Conservation (phyloP, 2,113 vertebrate genomes). For the Gulo gulo region DNA sequence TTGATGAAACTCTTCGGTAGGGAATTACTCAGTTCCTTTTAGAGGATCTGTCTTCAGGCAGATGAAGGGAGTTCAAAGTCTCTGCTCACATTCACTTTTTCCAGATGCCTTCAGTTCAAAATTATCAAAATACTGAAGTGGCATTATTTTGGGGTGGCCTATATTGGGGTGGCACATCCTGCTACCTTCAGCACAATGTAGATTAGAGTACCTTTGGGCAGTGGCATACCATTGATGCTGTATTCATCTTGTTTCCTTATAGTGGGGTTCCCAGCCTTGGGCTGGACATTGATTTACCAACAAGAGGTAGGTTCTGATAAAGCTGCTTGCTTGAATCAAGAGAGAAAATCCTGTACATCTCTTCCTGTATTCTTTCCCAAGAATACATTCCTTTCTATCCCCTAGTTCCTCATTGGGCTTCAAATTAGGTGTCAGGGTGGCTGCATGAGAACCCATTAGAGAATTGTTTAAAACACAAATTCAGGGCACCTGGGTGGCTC, state of each 20-base stretch:
- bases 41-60: not conserved
- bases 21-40: not conserved
- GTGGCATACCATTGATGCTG: not conserved
- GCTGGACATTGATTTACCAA: not conserved
- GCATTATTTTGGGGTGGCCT: not conserved
- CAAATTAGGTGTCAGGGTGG: not conserved
- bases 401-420: not conserved
- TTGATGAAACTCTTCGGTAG: not conserved
- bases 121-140: not conserved
- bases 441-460: not conserved
- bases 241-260: not conserved
- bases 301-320: not conserved
- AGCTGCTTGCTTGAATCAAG: not conserved
- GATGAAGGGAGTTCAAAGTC: not conserved
- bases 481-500: not conserved
- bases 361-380: not conserved
- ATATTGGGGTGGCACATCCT: not conserved
- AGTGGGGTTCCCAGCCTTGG: not conserved
- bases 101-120: not conserved
- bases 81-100: not conserved
- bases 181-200: not conserved
- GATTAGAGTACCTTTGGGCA: not conserved
- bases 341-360: not conserved
- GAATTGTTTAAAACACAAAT: not conserved
- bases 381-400: not conserved